Evolutionary conservation across 2,888 invertebrate species (phyloP), one percentile per base, ranked within the genome.

Genomic region (Podotricha telesiphe): DNA sequence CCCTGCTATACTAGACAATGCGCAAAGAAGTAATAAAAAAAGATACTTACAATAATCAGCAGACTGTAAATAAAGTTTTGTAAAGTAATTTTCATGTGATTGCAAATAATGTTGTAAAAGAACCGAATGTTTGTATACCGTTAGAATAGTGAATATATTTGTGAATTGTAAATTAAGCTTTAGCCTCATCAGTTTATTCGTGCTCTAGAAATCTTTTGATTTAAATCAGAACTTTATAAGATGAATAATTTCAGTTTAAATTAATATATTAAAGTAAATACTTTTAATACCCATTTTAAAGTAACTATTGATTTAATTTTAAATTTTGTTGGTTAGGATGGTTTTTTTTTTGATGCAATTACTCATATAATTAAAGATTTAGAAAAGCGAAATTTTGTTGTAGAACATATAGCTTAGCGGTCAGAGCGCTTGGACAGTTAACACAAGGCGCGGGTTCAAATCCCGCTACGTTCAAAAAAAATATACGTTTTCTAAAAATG

Each of bases 151-250:
- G 37, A 59, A 53, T 63, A 34, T 47, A 73, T 73, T 73, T 70
- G n/a, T n/a, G 66, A 70, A 73, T 68, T 63, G 37, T 65, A 68
- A 70, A 67, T 70, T n/a, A 19, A 6, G 22, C 53, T 69, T 34
- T 59, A 64, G 48, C 17, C 67, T 61, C 48, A 47, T 53, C 34
- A 28, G 63, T 70, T 73, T 65, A 70, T 69, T 71, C 68, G 56
- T 62, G 70, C 71, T 75, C 71, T 76, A 72, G 74, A 72, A 72
- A 73, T 74, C 70, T 70, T 22, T 40, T 15, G 3, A 2, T 28
- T 53, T 28, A 28, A 28, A 8, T 22, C 2, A 22, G 6, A n/a
- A n/a, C n/a, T n/a, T 6, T 51, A 28, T n/a, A 28, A 53, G 28
- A n/a, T n/a, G 3, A n/a, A n/a, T n/a, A 55, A 28, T 28, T 28